phyloP scores from a whole-genome alignment of 2,888 invertebrate genomes.

The Drosophila multiciliata region DNA sequence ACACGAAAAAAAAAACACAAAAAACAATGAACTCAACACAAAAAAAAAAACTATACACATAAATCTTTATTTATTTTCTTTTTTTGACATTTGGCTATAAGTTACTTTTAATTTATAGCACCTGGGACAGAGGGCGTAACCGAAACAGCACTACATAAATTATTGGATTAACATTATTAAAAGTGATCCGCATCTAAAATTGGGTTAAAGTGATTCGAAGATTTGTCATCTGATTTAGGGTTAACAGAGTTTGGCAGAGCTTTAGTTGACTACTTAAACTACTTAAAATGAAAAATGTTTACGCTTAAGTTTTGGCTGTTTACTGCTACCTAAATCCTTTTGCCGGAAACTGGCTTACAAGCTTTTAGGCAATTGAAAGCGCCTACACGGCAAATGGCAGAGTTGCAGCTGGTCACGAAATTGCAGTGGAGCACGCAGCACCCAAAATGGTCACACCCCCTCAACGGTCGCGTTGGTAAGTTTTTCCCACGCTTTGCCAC shows the following conservation, averaged over 20 bases:
- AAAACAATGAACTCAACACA: slow-evolving; percentile 61
- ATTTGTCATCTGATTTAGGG: not conserved
- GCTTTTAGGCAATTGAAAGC: slow-evolving; percentile 77
- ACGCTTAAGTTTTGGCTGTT: slow-evolving; percentile 20
- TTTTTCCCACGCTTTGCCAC: slow-evolving; percentile 76
- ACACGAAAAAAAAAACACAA: slow-evolving; percentile 58
- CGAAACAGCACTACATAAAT: slow-evolving; percentile 43
- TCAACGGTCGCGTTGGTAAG: slow-evolving; percentile 55
- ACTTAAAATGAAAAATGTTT: slow-evolving; percentile 1
- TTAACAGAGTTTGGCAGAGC: not conserved
- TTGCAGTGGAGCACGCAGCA: slow-evolving; percentile 73
- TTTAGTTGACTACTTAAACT: not conserved
- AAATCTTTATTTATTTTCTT: slow-evolving; percentile 59
- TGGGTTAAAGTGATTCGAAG: slow-evolving; percentile 6
- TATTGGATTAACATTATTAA: slow-evolving; percentile 49
- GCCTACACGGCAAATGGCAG: slow-evolving; percentile 59
- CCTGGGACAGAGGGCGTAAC: slow-evolving; percentile 21
- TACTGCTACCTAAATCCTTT: slow-evolving; percentile 39
- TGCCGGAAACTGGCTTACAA: slow-evolving; percentile 79
- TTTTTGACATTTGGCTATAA: slow-evolving; percentile 37
- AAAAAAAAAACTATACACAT: slow-evolving; percentile 65
- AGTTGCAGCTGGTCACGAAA: slow-evolving; percentile 62
- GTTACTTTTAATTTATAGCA: slow-evolving; percentile 45
- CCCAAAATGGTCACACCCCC: slow-evolving; percentile 20
- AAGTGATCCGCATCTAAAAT: slow-evolving; percentile 6